Evolutionary conservation across 2,113 vertebrate species (phyloP), one percentile per base, ranked within the genome.

Genomic region (Pollachius pollachius): DNA sequence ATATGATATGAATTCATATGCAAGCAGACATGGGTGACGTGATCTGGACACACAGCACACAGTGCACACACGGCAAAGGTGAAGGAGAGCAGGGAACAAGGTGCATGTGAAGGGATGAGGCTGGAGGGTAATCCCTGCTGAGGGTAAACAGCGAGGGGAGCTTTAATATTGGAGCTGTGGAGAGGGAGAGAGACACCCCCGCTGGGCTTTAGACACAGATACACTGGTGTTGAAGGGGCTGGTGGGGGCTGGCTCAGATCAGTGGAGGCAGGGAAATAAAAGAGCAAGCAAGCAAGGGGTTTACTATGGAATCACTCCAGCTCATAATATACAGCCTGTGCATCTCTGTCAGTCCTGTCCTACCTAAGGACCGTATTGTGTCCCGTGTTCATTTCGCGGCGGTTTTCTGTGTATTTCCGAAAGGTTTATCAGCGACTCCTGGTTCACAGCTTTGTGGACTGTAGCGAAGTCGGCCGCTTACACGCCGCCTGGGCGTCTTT

Each of bases 111-210:
- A 79, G 83, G 30, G 30, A 72, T 80, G 81, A 85, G 79, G 69
- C 75, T 52, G 63, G 74, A 65, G 75, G 79, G 78, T 86, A 85
- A 91, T 86, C 86, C 83, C 78, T 41, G 71, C 78, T 71, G 79
- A 85, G 85, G 71, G 79, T 82, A 87, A 87, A 86, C 72, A 84
- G 73, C 82, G 82, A 67, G 62, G 70, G 4, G 69, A 83, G 77
- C 69, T 79, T 84, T 86, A 73, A 60, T 75, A 76, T 65, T 71
- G 64, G 65, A 77, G 60, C 75, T 54, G 41, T 58, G 74, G 79
- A 79, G 70, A 76, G 72, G 73, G 67, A 25, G 61, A 81, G 78
- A 68, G 75, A 70, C 81, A 75, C 74, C 80, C 70, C 83, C 81
- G 80, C 78, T 78, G 85, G 1, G 75, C 48, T 76, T 84, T 81